These are phyloP conservation scores for Crossaster papposus DNA, from an alignment of 53 echinoderm and acorn worm genomes.

Conservation along the genomic window DNA sequence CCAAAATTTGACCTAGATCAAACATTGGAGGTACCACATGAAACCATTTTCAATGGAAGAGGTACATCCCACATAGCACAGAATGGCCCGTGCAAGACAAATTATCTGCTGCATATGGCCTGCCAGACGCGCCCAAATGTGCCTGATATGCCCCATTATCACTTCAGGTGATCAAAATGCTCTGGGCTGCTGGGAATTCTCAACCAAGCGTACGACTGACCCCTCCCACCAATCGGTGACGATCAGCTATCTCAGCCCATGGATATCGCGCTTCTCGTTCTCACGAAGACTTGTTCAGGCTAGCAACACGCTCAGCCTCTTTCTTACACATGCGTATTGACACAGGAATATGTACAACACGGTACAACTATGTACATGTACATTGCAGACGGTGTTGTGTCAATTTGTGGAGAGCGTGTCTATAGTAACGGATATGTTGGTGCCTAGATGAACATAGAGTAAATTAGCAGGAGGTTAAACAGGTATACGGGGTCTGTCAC, in stretches of 20 bases:
- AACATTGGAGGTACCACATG: too few species aligned
- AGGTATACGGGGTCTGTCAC: background rate
- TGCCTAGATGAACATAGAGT: conserved; percentile 9
- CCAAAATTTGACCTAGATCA: too few species aligned
- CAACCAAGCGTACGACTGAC: background rate
- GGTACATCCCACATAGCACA: too few species aligned
- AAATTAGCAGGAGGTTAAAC: conserved; percentile 11
- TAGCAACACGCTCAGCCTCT: background rate
- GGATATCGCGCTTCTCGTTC: background rate
- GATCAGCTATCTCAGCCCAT: background rate
- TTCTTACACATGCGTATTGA: too few species aligned
- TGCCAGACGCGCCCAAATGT: too few species aligned
- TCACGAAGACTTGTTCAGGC: background rate
- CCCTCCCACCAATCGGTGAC: conserved; percentile 26
- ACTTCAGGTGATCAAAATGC: too few species aligned
- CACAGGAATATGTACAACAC: too few species aligned
- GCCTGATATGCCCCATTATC: too few species aligned
- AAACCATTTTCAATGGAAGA: too few species aligned
- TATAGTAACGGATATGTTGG: conserved; percentile 27
- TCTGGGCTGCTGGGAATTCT: too few species aligned
- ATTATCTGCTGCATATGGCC: too few species aligned
- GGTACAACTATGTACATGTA: background rate
- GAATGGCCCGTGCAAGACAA: too few species aligned
- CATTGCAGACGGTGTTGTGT: background rate
- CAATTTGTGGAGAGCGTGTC: background rate